phyloP scores from a whole-genome alignment of 2,113 vertebrate species.

The Orcinus orca region DNA sequence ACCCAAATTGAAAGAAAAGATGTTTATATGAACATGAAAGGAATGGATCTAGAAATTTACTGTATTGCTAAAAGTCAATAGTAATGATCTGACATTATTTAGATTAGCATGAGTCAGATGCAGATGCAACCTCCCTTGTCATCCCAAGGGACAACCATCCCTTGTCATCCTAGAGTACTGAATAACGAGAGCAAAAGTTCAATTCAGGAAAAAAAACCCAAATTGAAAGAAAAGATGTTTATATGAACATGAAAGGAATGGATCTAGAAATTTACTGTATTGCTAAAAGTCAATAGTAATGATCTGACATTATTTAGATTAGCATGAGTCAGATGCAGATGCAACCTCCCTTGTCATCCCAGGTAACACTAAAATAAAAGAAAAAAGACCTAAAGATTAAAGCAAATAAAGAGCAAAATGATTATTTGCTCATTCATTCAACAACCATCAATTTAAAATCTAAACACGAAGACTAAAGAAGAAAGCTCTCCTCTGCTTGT shows the following conservation, averaged over 20 bases:
- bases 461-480: not conserved
- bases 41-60: not conserved
- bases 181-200: constrained; percentile 57
- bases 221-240: constrained; percentile 50
- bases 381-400: constrained; percentile 10
- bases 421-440: not conserved
- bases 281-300: not conserved
- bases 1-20: constrained; percentile 34
- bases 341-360: not conserved
- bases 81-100: not conserved
- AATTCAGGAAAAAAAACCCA: not conserved
- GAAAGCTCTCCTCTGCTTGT: not conserved
- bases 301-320: not conserved
- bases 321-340: not conserved
- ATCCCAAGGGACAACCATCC: too few species aligned
- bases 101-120: not conserved
- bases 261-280: not conserved
- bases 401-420: not conserved
- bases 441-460: not conserved
- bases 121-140: not conserved
- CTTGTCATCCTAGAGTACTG: constrained; percentile 22
- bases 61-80: not conserved
- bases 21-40: constrained; percentile 58
- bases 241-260: constrained; percentile 47
- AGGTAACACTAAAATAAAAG: not conserved